Evolutionary conservation across 2,888 invertebrate genomes (phyloP), one percentile per base, ranked within the genome.

Genomic region (Lasioglossum zephyrum): DNA sequence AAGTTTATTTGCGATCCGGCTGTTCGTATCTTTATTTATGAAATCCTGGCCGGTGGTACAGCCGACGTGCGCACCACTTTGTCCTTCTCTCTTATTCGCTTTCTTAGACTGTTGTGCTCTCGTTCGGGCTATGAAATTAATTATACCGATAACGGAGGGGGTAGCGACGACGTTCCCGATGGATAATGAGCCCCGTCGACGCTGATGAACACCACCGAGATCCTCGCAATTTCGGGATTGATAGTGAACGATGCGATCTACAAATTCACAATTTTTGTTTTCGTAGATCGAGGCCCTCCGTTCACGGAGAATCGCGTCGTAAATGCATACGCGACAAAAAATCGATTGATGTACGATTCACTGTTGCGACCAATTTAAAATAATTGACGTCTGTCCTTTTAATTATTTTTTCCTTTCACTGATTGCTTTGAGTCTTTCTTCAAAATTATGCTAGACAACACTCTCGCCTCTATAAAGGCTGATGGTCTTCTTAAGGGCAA

Each of bases 21-120:
- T 69, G 79, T 82, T 82, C 79, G 87, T 82, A 85, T 88, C 88
- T 88, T 87, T 88, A 88, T 88, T 87, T 87, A 87, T 84, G 78
- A 87, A 88, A 81, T 82, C 73, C 36, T 57, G 75, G 31, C 70
- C 41, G 72, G 26, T 53, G 66, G 66, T 41, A n/a, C 26, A 3
- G 16, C 36, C 66, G 60, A 63, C 60, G 60, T 8, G 66, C 18
- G 66, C 66, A 4, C 18, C 63, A 6, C 36, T 6, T 6, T 36
- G 9, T 18, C 9, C 36, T 36, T 18, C 31, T 66, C 16, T 4
- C 16, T 18, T 49, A 26, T 26, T 47, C 16, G 16, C 18, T 49
- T 41, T 39, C 41, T 44, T 18, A 8, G 8, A 31, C 36, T 16
- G 49, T 18, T 26, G 26, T 41, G 73, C 39, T 44, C 44, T n/a